phyloP scores from a whole-genome alignment of 2,888 invertebrate genomes.

The Caenorhabditis sp. region DNA sequence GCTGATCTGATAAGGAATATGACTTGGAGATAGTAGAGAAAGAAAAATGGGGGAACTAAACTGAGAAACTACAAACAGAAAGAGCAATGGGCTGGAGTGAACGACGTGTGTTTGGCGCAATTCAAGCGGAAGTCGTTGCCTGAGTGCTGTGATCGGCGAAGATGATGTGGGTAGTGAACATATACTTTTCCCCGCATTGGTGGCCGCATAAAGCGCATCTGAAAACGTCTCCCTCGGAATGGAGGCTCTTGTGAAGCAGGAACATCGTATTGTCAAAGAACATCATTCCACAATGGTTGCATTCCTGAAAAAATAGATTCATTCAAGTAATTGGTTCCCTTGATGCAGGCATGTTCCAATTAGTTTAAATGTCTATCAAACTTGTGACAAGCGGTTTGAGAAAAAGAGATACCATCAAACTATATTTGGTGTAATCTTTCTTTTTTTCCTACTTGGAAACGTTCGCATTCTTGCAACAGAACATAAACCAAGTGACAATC shows the following conservation, averaged over 20 bases:
- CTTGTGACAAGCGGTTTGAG: conserved; percentile 36
- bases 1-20: background rate
- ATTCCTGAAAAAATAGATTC: conserved; percentile 83
- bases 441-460: conserved; percentile 21
- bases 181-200: conserved; percentile 95
- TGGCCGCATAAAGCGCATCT: conserved; percentile 93
- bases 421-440: conserved; percentile 37
- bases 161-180: conserved; percentile 95
- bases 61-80: conserved; percentile 54
- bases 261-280: conserved; percentile 97
- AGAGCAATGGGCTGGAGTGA: conserved; percentile 29
- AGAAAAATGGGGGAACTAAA: conserved; percentile 23
- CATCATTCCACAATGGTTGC: conserved; percentile 93
- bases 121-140: conserved; percentile 54
- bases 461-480: conserved; percentile 39
- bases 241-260: conserved; percentile 97
- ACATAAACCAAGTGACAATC: background rate
- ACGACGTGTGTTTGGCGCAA: background rate
- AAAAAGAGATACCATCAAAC: conserved; percentile 29
- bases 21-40: conserved; percentile 23
- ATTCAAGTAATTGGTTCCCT: conserved; percentile 2
- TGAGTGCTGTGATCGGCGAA: conserved; percentile 85
- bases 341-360: background rate
- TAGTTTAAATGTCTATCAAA: conserved; percentile 6
- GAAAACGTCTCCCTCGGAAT: conserved; percentile 95